phyloP scores from a whole-genome alignment of 2,797 vertebrate species.

The Phyllotis vaccarum region DNA sequence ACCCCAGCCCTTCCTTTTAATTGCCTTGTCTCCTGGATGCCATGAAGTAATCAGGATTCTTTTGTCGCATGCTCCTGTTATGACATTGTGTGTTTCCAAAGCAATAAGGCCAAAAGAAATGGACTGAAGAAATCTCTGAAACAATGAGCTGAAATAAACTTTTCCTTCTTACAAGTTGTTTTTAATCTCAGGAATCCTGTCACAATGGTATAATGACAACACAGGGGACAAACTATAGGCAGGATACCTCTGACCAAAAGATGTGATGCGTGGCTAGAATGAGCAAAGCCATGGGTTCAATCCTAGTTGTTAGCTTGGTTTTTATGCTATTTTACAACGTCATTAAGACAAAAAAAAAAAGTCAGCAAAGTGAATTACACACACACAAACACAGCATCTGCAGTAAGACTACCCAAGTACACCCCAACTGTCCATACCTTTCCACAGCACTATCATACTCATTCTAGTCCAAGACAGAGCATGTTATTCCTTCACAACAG shows the following conservation, averaged over 20 bases:
- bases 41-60: not conserved
- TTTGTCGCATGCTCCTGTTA: not conserved
- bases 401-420: fast-evolving
- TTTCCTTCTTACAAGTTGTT: not conserved
- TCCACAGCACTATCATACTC: not conserved
- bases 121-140: not conserved
- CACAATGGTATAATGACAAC: not conserved
- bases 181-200: not conserved
- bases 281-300: not conserved
- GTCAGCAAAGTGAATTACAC: fast-evolving
- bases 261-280: not conserved
- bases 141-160: not conserved
- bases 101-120: not conserved
- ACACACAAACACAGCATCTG: fast-evolving
- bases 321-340: not conserved
- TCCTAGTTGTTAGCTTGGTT: not conserved
- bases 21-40: not conserved
- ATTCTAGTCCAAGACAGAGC: not conserved
- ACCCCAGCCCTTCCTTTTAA: not conserved
- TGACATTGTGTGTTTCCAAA: not conserved
- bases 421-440: not conserved
- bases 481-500: fast-evolving
- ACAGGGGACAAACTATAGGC: not conserved
- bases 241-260: not conserved
- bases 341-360: not conserved